Percentiles rank a stretch among this genome's conserved stretches.
These are phyloP conservation scores for Drosophila setifemur DNA, from an alignment of 1,140 invertebrate genomes.

Conservation along the genomic window DNA sequence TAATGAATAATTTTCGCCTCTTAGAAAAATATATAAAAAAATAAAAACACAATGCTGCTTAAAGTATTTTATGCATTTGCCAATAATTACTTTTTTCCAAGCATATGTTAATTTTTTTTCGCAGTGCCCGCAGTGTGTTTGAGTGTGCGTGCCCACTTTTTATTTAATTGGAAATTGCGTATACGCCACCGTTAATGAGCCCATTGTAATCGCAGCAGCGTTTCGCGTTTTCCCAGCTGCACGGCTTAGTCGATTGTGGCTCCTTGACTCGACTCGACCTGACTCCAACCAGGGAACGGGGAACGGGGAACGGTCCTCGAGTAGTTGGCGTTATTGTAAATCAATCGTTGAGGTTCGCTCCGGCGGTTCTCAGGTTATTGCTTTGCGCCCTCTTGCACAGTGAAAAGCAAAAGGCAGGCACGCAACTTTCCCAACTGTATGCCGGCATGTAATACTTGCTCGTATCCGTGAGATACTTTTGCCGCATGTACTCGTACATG, in stretches of 20 bases:
- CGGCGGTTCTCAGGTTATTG: conserved; percentile 31
- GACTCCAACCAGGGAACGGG: background rate
- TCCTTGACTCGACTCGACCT: conserved; percentile 3
- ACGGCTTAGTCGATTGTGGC: conserved; percentile 13
- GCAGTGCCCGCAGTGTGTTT: conserved; percentile 1
- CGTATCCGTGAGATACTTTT: conserved; percentile 56
- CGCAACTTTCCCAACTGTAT: conserved; percentile 51
- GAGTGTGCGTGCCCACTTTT: conserved; percentile 42
- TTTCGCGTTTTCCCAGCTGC: conserved; percentile 1
- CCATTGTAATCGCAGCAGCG: conserved; percentile 56
- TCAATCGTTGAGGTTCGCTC: conserved; percentile 60
- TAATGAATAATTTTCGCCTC: too few species aligned
- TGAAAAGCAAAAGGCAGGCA: conserved; percentile 40
- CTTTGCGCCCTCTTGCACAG: conserved; percentile 29
- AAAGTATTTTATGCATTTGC: too few species aligned
- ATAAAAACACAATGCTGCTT: too few species aligned
- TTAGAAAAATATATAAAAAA: too few species aligned
- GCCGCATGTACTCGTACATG: background rate
- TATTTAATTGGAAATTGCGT: conserved; percentile 77
- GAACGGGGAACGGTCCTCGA: too few species aligned
- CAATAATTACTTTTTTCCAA: too few species aligned
- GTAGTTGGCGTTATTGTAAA: conserved; percentile 74
- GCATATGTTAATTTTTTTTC: too few species aligned
- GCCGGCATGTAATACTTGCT: conserved; percentile 35
- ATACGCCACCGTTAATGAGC: conserved; percentile 72